A percentile compares a stretch with the other conserved stretches of the same genome.
These are phyloP conservation scores for Benitochromis conjunctus DNA, from an alignment of 2,113 vertebrate species.

Conservation along the genomic window DNA sequence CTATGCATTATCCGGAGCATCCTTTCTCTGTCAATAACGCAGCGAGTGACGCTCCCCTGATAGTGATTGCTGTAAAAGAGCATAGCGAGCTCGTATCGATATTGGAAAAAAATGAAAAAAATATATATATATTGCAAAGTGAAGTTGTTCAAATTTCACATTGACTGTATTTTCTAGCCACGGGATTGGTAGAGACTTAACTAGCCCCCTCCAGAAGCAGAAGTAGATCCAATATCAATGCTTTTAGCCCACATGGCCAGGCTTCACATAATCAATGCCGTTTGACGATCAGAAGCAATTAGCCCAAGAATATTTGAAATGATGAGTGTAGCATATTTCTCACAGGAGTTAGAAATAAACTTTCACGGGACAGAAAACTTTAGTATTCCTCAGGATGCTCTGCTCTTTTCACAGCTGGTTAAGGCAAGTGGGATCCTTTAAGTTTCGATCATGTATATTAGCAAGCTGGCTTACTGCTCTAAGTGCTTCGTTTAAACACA, in stretches of 20 bases:
- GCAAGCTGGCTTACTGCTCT: background rate
- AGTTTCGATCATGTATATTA: background rate
- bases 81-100: slow-evolving; percentile 37
- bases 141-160: slow-evolving; percentile 70
- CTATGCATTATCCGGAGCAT: slow-evolving; percentile 48
- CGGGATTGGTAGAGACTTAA: slow-evolving; percentile 39
- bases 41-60: slow-evolving; percentile 49
- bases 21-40: slow-evolving; percentile 33
- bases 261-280: slow-evolving; percentile 57
- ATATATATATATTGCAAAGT: slow-evolving; percentile 4
- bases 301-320: slow-evolving; percentile 26
- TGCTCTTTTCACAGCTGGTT: background rate
- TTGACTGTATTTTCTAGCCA: slow-evolving; percentile 45
- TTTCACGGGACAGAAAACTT: background rate
- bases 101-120: background rate
- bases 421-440: background rate
- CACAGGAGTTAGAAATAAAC: background rate
- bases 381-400: background rate
- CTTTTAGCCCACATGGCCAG: slow-evolving; percentile 56
- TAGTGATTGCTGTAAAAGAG: slow-evolving; percentile 54
- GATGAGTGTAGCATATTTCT: slow-evolving; percentile 5
- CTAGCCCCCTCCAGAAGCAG: slow-evolving; percentile 9
- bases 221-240: slow-evolving; percentile 61
- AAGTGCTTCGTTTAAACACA: background rate
- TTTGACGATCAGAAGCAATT: slow-evolving; percentile 59